Conservation (phyloP, 2,888 invertebrate genomes). For the Andrena bicolor region DNA sequence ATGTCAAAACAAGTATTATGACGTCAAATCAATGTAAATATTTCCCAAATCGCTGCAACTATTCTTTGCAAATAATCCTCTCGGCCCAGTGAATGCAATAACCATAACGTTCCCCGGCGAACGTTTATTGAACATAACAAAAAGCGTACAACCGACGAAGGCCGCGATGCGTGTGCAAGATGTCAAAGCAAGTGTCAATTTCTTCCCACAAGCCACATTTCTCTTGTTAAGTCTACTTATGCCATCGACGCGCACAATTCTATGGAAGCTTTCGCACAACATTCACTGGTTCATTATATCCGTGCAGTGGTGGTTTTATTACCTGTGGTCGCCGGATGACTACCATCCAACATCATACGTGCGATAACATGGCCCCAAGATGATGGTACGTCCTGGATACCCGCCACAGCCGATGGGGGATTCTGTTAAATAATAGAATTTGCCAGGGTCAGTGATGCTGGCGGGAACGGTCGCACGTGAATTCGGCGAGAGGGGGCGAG, state of each 20-base stretch:
- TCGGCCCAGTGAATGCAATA: not conserved
- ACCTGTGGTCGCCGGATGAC: conserved; percentile 59
- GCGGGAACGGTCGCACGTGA: conserved; percentile 16
- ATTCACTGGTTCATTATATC: not conserved
- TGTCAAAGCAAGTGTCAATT: conserved; percentile 17
- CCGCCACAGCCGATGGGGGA: conserved; percentile 41
- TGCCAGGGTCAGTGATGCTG: conserved; percentile 29
- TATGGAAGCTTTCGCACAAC: not conserved
- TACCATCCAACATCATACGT: conserved; percentile 72
- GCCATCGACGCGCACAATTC: not conserved
- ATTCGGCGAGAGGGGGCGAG: conserved; percentile 22
- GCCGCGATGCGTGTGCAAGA: not conserved
- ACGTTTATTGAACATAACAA: fast-evolving
- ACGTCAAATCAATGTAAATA: not conserved
- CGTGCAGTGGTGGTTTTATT: conserved; percentile 43
- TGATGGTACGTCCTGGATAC: conserved; percentile 52
- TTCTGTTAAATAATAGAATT: conserved; percentile 58
- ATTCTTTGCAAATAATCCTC: not conserved
- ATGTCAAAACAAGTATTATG: conserved; percentile 15
- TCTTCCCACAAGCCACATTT: not conserved
- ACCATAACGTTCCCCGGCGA: not conserved
- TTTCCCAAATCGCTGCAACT: not conserved
- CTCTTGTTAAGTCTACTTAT: not conserved
- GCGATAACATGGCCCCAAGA: conserved; percentile 62
- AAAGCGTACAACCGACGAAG: not conserved